Conservation (phyloP, 1,140 invertebrate genomes). For the Armadillidium nasatum region DNA sequence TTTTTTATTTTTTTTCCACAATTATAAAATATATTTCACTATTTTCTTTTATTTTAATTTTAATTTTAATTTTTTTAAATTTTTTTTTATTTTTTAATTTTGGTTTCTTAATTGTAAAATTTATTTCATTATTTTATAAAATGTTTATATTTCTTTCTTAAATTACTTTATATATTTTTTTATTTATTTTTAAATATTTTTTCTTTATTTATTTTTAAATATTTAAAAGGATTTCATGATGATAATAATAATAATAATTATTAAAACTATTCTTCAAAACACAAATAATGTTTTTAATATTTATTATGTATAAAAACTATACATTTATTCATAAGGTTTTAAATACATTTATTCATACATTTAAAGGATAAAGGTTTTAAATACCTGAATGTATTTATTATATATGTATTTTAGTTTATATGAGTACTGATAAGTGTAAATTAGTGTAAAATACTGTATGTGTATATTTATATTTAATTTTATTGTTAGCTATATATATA, state of each 20-base stretch:
- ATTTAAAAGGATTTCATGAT: no score
- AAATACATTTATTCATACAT: not conserved
- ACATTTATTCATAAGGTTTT: no score
- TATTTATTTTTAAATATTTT: no score
- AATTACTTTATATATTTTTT: no score
- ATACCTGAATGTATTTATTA: not conserved
- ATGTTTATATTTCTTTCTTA: no score
- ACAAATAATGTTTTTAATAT: no score
- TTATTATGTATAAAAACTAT: no score
- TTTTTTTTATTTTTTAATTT: not conserved
- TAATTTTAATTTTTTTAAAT: not conserved
- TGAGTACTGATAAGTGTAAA: not conserved
- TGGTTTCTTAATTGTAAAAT: not conserved
- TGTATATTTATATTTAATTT: not conserved
- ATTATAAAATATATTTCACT: no score
- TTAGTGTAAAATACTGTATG: not conserved
- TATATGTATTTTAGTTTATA: not conserved
- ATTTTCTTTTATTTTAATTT: no score
- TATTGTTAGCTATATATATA: not conserved
- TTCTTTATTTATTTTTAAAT: no score
- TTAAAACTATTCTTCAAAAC: no score
- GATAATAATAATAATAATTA: no score
- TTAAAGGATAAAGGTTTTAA: not conserved
- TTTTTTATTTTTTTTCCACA: not conserved
- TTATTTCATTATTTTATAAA: not conserved